Evolutionary conservation across 2,113 vertebrate genomes (phyloP), one percentile per base, ranked within the genome.

Genomic region (Dolichallabes microphthalmus): DNA sequence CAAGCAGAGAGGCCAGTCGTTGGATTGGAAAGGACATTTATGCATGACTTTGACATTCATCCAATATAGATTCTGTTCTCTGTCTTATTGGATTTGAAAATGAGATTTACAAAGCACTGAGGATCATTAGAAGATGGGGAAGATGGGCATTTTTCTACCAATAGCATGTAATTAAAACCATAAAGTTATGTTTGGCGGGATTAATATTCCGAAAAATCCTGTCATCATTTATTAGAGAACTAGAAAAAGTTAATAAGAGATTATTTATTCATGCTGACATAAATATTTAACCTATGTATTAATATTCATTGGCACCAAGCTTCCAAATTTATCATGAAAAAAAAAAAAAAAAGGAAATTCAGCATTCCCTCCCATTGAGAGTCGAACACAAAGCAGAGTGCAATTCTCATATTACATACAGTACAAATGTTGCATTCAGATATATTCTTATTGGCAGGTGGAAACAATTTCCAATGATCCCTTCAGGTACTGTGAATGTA

Each of bases 211-310:
- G 82, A 84, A 88, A 80, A 80, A 84, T 84, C 45, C 77, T 69
- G 75, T 66, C 77, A 64, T 88, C 81, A 85, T 87, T 85, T 87
- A 86, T 90, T 88, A 84, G 85, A 82, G 82, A 53, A 75, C 71
- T 71, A 71, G n/a, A 86, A 86, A 45, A 86, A 86, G 80, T 90
- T 91, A 90, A 89, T 90, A 90, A 89, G 86, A 88, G 32, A 90
- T 90, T 87, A 87, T 89, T 90, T 91, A 90, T 89, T 90, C 83
- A 92, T 88, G 73, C 61, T 71, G 50, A 50, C 45, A 89, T 92
- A 85, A 88, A 90, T 92, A 90, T 88, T 89, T 88, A 86, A 89
- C 80, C 50, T 63, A 25, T 75, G 52, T 80, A 87, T 90, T 85
- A 82, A 89, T 89, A 90, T 91, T 87, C 78, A 86, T 87, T 86